Conservation (phyloP, 2,113 vertebrate species). For the Symphodus melops region DNA sequence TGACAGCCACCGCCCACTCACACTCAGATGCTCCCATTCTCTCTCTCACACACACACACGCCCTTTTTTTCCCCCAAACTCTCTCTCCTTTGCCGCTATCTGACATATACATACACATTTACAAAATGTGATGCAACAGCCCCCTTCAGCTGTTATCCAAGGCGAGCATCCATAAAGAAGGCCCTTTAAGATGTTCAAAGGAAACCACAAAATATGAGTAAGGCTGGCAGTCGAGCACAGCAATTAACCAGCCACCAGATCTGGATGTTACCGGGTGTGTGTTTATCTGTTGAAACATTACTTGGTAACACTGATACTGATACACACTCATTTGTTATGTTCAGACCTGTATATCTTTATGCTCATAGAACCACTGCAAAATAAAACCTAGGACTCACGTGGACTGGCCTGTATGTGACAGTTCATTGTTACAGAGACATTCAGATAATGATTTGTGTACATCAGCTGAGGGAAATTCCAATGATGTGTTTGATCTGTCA, state of each 20-base stretch:
- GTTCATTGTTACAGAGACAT: not conserved
- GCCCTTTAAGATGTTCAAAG: constrained; percentile 39
- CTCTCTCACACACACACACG: constrained; percentile 15
- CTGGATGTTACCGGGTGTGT: not conserved
- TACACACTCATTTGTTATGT: not conserved
- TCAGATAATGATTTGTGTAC: not conserved
- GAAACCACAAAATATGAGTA: constrained; percentile 19
- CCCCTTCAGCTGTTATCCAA: constrained; percentile 53
- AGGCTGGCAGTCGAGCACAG: not conserved
- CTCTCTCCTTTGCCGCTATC: constrained; percentile 21
- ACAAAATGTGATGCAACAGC: constrained; percentile 61
- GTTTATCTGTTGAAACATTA: not conserved
- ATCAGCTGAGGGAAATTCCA: not conserved
- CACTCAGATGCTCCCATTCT: constrained; percentile 32
- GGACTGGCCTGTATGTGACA: constrained; percentile 1
- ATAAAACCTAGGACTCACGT: not conserved
- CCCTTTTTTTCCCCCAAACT: not conserved
- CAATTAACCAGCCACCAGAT: constrained; percentile 11
- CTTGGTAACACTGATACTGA: not conserved
- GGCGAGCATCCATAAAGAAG: constrained; percentile 41
- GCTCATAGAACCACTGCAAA: not conserved
- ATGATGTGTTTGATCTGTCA: not conserved
- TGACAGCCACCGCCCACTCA: constrained; percentile 75
- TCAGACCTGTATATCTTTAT: not conserved
- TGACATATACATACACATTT: constrained; percentile 51